Evolutionary conservation across 2,888 invertebrate species (phyloP).

Genomic region (Steinernema hermaphroditum): DNA sequence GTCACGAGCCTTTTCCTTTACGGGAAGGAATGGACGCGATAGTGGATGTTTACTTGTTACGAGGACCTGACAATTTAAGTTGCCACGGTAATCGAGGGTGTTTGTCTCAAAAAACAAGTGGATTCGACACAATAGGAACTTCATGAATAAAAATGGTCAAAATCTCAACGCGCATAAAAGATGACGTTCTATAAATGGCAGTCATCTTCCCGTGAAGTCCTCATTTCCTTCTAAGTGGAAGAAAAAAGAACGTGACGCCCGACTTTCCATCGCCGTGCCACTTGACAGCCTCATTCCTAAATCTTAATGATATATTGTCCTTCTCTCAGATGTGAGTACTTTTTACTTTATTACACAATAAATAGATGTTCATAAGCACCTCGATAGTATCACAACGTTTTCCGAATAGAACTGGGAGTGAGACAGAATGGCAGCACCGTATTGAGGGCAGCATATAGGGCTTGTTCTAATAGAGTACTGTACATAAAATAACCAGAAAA

Average conservation of each 20-base stretch:
- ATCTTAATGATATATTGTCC: too few species aligned
- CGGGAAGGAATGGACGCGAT: not conserved
- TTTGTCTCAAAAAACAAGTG: not conserved
- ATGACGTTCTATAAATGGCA: too few species aligned
- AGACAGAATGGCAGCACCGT: constrained; percentile 9
- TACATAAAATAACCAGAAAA: constrained; percentile 20
- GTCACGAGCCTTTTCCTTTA: not conserved
- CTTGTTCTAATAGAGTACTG: constrained; percentile 6
- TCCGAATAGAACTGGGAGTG: not conserved
- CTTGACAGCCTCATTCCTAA: too few species aligned
- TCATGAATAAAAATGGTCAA: too few species aligned
- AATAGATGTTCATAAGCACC: constrained; percentile 8
- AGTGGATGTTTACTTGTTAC: constrained; percentile 14
- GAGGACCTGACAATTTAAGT: not conserved
- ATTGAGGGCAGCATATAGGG: not conserved
- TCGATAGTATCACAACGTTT: constrained; percentile 13
- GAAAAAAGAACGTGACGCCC: too few species aligned
- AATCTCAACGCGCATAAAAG: too few species aligned
- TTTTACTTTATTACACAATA: constrained; percentile 20
- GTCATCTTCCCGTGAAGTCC: too few species aligned
- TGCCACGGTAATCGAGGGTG: constrained; percentile 11
- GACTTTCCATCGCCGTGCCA: too few species aligned
- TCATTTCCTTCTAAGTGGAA: too few species aligned
- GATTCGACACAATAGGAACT: too few species aligned
- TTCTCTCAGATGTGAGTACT: too few species aligned